Evolutionary conservation across 2,797 vertebrate species (phyloP).

Genomic region (Eurystomus glaucurus): DNA sequence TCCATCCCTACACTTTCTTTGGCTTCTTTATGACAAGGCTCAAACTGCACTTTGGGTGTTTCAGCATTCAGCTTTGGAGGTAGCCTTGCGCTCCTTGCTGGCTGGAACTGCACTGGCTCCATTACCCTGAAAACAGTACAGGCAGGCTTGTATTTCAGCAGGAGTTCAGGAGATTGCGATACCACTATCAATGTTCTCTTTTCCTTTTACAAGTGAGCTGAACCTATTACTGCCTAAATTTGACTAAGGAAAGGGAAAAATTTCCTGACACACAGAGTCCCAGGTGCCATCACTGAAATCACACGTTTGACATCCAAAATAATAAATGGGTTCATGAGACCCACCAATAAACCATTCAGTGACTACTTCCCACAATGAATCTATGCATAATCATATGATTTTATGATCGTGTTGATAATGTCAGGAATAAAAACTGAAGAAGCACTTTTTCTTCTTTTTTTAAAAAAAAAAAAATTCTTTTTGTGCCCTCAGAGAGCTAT

Average conservation of each 20-base stretch:
- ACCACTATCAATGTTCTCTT: background rate
- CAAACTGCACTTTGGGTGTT: background rate
- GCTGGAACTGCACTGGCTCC: background rate
- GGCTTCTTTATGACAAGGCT: background rate
- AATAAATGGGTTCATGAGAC: background rate
- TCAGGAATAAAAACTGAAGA: background rate
- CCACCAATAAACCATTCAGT: background rate
- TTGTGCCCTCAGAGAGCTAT: background rate
- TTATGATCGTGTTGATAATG: background rate
- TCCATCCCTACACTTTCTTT: background rate
- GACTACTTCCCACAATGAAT: background rate
- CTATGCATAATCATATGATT: background rate
- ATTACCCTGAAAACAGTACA: background rate
- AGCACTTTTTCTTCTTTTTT: background rate
- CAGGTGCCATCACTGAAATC: background rate
- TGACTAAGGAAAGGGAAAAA: background rate
- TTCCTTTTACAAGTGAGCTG: background rate
- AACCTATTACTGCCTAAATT: background rate
- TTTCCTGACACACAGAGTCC: background rate
- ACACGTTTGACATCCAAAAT: background rate
- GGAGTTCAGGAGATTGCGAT: background rate
- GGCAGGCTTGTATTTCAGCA: background rate
- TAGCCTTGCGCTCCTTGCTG: background rate
- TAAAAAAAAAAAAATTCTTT: background rate
- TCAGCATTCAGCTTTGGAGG: fast-evolving